Conservation (phyloP, 2,888 invertebrate genomes). For the Danaus chrysippus region DNA sequence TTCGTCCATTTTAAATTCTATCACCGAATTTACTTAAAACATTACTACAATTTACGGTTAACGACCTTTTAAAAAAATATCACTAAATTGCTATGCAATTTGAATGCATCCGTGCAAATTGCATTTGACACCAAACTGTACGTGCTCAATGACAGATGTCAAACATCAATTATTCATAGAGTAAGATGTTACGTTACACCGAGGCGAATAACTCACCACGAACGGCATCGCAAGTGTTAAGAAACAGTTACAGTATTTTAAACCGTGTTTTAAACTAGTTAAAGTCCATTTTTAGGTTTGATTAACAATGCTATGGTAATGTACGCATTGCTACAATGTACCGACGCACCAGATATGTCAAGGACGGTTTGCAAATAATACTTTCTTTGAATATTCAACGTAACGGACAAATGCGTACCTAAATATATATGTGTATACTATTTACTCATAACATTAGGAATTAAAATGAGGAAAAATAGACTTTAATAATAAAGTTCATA, state of each 20-base stretch:
- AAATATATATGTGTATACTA: conserved; percentile 8
- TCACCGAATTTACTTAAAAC: no score
- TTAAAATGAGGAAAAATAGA: background rate
- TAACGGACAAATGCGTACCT: conserved; percentile 16
- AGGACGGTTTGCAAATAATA: conserved; percentile 62
- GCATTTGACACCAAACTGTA: conserved; percentile 26
- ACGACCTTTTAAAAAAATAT: no score
- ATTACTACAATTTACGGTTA: no score
- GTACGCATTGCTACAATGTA: conserved; percentile 50
- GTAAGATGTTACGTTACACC: conserved; percentile 60
- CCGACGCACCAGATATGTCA: conserved; percentile 67
- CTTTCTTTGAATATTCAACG: conserved; percentile 54
- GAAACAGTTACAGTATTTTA: conserved; percentile 34
- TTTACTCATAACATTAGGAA: background rate
- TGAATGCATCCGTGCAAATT: conserved; percentile 6
- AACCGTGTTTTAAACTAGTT: conserved; percentile 30
- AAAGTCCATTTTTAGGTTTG: conserved; percentile 25
- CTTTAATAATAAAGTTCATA: background rate
- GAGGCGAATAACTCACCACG: conserved; percentile 58
- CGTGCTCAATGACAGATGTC: conserved; percentile 37
- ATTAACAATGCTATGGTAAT: conserved; percentile 35
- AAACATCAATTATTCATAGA: conserved; percentile 62
- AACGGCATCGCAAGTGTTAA: conserved; percentile 58
- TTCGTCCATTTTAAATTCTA: no score
- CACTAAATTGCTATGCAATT: background rate